phyloP scores from a whole-genome alignment of 2,113 vertebrate genomes.

The Daubentonia madagascariensis region DNA sequence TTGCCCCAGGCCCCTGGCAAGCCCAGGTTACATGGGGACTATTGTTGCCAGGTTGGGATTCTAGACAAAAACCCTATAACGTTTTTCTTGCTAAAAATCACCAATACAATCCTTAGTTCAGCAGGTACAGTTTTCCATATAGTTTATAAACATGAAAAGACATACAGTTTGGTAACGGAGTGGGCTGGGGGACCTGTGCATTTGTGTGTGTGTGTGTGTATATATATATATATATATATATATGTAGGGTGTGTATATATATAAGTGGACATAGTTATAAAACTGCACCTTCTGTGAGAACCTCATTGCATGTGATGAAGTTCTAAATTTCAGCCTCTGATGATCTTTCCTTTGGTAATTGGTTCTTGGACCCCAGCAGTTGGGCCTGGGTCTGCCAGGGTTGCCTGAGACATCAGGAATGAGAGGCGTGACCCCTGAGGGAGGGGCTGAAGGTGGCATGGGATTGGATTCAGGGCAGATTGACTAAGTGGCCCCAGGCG shows the following conservation, averaged over 20 bases:
- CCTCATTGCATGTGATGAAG: slow-evolving; percentile 63
- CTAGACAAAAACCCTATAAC: slow-evolving; percentile 74
- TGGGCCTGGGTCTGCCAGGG: slow-evolving; percentile 80
- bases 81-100: slow-evolving; percentile 80
- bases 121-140: slow-evolving; percentile 93
- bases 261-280: slow-evolving; percentile 84
- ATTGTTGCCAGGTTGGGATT: slow-evolving; percentile 72
- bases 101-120: slow-evolving; percentile 86
- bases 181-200: slow-evolving; percentile 77
- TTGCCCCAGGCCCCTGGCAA: slow-evolving; percentile 38
- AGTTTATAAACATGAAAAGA: slow-evolving; percentile 91
- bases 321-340: slow-evolving; percentile 76
- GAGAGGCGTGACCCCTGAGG: slow-evolving; percentile 71
- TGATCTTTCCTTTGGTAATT: slow-evolving; percentile 85
- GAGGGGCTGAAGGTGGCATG: slow-evolving; percentile 34
- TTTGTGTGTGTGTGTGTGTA: too few relatives aligned
- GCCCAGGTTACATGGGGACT: slow-evolving; percentile 48
- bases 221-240: slow-evolving; percentile 66
- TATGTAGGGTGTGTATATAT: slow-evolving; percentile 64
- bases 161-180: slow-evolving; percentile 80
- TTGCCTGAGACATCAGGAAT: slow-evolving; percentile 85
- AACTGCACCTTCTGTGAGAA: slow-evolving; percentile 81
- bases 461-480: slow-evolving; percentile 73
- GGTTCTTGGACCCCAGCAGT: slow-evolving; percentile 81
- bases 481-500: slow-evolving; percentile 36